phyloP scores from a whole-genome alignment of 2,797 vertebrate species.

The Takifugu rubripes region DNA sequence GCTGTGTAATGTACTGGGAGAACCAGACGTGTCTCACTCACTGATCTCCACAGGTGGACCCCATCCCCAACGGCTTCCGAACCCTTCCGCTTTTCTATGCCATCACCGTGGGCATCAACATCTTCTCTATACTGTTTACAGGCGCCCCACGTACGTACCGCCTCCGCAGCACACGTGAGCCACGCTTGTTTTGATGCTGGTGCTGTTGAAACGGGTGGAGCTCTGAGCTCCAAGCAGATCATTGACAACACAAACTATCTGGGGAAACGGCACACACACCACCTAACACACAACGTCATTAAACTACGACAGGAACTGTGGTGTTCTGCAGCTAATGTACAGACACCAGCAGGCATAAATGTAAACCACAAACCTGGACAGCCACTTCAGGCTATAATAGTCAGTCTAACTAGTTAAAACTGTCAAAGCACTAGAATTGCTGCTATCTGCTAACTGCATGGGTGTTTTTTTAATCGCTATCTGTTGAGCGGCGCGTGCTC shows the following conservation, averaged over 20 bases:
- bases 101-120: slow-evolving; percentile 88
- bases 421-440: neutral
- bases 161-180: slow-evolving; percentile 1
- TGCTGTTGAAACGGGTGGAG: slow-evolving; percentile 22
- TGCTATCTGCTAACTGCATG: slow-evolving; percentile 54
- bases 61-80: slow-evolving; percentile 88
- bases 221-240: slow-evolving; percentile 8
- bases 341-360: too few species aligned
- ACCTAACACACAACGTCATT: too few species aligned
- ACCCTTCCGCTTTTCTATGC: slow-evolving; percentile 92
- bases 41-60: slow-evolving; percentile 77
- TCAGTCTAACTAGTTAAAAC: neutral
- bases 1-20: neutral
- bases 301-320: too few species aligned
- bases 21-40: slow-evolving; percentile 5
- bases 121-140: slow-evolving; percentile 94
- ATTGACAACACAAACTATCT: neutral
- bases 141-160: slow-evolving; percentile 88
- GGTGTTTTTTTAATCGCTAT: slow-evolving; percentile 38
- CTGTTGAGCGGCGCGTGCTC: slow-evolving; percentile 35
- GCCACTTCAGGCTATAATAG: too few species aligned
- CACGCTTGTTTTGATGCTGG: slow-evolving; percentile 4
- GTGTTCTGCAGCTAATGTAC: too few species aligned
- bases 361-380: too few species aligned
- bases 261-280: too few species aligned